phyloP scores from a whole-genome alignment of 1,140 invertebrate genomes.

The Drosophila kohkoa region DNA sequence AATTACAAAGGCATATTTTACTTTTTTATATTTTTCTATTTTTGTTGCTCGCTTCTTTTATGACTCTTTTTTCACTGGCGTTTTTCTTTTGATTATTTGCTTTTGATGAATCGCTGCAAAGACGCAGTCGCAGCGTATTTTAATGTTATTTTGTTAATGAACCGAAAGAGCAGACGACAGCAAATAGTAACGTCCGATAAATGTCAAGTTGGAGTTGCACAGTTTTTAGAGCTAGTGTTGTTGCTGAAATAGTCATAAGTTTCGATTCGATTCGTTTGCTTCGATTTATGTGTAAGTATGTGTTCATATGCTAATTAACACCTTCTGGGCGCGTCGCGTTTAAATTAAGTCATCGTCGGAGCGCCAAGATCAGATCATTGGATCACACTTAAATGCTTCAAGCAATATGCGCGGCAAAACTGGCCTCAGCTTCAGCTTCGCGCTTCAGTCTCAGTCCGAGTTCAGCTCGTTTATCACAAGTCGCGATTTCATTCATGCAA shows the following conservation, averaged over 20 bases:
- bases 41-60: conserved; percentile 13
- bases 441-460: too few relatives aligned
- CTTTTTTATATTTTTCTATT: conserved; percentile 25
- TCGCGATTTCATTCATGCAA: conserved; percentile 79
- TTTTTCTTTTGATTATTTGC: conserved; percentile 26
- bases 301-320: conserved; percentile 80
- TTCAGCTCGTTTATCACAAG: conserved; percentile 56
- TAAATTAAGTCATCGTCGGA: conserved; percentile 77
- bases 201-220: neutral
- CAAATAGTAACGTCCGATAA: conserved; percentile 35
- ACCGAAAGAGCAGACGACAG: conserved; percentile 62
- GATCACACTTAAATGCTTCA: conserved; percentile 26
- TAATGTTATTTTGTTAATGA: conserved; percentile 56
- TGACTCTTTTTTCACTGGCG: neutral
- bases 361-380: conserved; percentile 53
- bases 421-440: neutral
- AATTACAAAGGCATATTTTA: conserved; percentile 44
- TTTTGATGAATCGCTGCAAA: conserved; percentile 37
- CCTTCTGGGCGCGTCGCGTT: conserved; percentile 65
- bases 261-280: conserved; percentile 1
- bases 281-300: conserved; percentile 8
- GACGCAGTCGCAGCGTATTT: conserved; percentile 2
- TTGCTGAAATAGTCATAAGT: conserved; percentile 23
- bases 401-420: conserved; percentile 3
- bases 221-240: neutral